Base-by-base conservation (phyloP, 1,140 invertebrate genomes). In the Brachionus koreanus region DNA sequence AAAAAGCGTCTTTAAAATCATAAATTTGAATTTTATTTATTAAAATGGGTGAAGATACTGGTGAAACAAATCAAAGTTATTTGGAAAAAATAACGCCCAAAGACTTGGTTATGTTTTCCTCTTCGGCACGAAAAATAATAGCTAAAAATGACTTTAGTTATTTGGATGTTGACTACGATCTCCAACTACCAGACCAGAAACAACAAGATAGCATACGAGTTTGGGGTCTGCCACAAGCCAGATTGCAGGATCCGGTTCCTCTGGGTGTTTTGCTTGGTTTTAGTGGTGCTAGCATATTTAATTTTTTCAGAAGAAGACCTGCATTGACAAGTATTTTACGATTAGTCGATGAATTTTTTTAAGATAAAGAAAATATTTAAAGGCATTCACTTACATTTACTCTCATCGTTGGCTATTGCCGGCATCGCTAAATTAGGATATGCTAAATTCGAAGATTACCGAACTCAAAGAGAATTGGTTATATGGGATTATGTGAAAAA, bases 401-500 rank as follows among this genome's bases (percentile, higher is more conserved):
- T 61, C 4, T 61, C 49, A 37, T 57, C 49, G 9, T 42, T 79
- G 19, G 23, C 35, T 39, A 9, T 79, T 25, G 76, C 35, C 9
- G 46, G 35, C 3, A 5, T 39, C 5, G 61, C 49, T 25, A 79
- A 79, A 79, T 7, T 79, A 1, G 46, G n/a, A 29, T 61, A 37
- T 79, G 33, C n/a, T 25, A 79, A 79, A 79, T 61, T 79, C 16
- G 46, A 79, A 23, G 33, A 57, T 19, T 63, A 52, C n/a, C 12
- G 37, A 67, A 33, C 72, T 79, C 43, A 83, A 43, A 65, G 33
- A 82, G 77, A 69, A 52, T 52, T 33, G 46, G 57, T 29, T 37
- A 19, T 43, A 16, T 57, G 77, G 72, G 85, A 85, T 49, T 85
- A 85, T 83, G 83, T 85, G 1, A 72, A 52, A 42, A 49, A 33